These are phyloP conservation scores for Andrena dorsata DNA, from an alignment of 2,888 invertebrate species.

Conservation along the genomic window DNA sequence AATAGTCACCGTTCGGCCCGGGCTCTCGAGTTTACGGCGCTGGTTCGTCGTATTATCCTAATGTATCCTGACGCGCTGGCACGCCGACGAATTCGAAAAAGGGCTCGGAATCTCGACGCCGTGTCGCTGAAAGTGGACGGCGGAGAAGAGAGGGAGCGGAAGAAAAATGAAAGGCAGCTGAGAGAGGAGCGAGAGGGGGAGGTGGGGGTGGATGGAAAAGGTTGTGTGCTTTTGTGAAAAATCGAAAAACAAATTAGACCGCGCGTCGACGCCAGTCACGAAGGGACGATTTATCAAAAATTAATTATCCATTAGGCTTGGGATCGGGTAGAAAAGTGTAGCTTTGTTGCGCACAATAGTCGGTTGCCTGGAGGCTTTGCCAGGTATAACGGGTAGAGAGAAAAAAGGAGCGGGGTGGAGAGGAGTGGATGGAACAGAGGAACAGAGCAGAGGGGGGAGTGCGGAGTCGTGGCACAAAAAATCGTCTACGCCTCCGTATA, in stretches of 20 bases:
- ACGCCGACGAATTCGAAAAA: constrained; percentile 65
- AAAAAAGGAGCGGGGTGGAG: constrained; percentile 39
- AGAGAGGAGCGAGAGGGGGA: constrained; percentile 15
- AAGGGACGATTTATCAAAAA: constrained; percentile 83
- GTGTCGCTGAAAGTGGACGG: constrained; percentile 39
- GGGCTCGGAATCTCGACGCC: constrained; percentile 63
- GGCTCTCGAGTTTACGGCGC: constrained; percentile 68
- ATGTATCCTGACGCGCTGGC: constrained; percentile 71
- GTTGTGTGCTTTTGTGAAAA: constrained; percentile 75
- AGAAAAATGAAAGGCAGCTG: neutral
- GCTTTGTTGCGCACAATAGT: constrained; percentile 82
- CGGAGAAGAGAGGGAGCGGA: neutral
- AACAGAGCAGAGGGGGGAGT: constrained; percentile 30
- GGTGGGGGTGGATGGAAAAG: neutral
- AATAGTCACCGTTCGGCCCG: constrained; percentile 71
- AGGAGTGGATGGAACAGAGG: constrained; percentile 16
- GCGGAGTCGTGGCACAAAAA: constrained; percentile 74
- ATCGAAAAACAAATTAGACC: constrained; percentile 81
- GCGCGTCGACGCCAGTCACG: constrained; percentile 80
- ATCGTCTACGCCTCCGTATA: constrained; percentile 82
- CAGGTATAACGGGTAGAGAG: constrained; percentile 69
- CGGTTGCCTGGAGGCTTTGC: constrained; percentile 64
- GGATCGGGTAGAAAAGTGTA: constrained; percentile 82
- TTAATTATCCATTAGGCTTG: constrained; percentile 83
- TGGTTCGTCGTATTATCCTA: constrained; percentile 74